Conservation (phyloP, 2,113 vertebrate genomes). For the Syngnathus scovelli region DNA sequence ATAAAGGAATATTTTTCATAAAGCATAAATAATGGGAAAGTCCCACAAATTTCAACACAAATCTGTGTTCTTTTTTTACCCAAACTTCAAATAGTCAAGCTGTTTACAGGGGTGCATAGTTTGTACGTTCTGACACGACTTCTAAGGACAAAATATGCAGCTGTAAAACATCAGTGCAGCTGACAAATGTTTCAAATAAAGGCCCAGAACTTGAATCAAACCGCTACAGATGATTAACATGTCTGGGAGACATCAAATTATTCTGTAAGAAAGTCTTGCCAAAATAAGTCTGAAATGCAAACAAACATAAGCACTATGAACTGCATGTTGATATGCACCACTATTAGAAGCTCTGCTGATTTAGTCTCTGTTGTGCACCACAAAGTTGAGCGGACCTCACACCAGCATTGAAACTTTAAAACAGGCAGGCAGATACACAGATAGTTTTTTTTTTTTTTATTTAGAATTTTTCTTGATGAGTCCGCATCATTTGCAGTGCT, state of each 20-base stretch:
- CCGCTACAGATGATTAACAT: slow-evolving; percentile 58
- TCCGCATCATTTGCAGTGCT: too few relatives aligned
- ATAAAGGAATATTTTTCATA: neutral
- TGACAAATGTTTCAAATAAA: slow-evolving; percentile 61
- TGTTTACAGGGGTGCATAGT: slow-evolving; percentile 50
- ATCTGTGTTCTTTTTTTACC: slow-evolving; percentile 6
- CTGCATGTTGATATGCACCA: neutral
- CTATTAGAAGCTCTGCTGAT: neutral
- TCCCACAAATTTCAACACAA: neutral
- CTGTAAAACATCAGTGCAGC: slow-evolving; percentile 63
- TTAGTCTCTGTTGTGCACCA: too few relatives aligned
- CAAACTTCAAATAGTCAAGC: slow-evolving; percentile 12
- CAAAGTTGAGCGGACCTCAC: too few relatives aligned
- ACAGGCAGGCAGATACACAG: too few relatives aligned
- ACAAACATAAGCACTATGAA: neutral
- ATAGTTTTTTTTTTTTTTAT: too few relatives aligned
- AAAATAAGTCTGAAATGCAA: slow-evolving; percentile 2
- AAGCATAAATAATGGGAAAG: neutral
- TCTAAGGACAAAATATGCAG: slow-evolving; percentile 59
- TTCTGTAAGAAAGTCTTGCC: neutral
- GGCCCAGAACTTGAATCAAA: slow-evolving; percentile 58
- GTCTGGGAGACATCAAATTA: slow-evolving; percentile 30
- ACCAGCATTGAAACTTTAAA: too few relatives aligned
- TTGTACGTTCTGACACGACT: slow-evolving; percentile 56
- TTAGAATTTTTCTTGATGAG: too few relatives aligned